phyloP scores from a whole-genome alignment of 2,113 vertebrate genomes.

The Cephalopterus ornatus region DNA sequence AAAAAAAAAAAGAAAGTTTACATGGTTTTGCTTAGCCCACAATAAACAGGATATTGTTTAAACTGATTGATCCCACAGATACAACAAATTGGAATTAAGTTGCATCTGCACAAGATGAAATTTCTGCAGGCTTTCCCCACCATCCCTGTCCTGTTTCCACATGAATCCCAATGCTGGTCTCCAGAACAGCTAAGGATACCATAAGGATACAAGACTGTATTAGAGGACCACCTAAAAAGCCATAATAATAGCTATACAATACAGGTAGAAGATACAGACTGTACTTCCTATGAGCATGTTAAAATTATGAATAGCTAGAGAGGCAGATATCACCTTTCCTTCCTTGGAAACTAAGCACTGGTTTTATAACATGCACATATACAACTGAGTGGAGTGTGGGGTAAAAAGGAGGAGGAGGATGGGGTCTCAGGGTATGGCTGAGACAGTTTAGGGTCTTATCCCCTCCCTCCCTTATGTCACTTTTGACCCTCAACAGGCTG shows the following conservation, averaged over 20 bases:
- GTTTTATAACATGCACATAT: not conserved
- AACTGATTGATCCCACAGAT: not conserved
- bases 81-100: not conserved
- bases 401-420: not conserved
- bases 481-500: not conserved
- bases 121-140: not conserved
- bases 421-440: not conserved
- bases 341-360: not conserved
- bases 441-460: too few relatives aligned
- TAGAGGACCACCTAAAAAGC: not conserved
- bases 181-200: not conserved
- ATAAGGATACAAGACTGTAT: not conserved
- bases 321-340: not conserved
- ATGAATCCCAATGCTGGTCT: not conserved
- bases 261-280: not conserved
- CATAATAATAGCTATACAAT: not conserved
- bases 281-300: not conserved
- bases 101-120: not conserved
- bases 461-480: too few relatives aligned
- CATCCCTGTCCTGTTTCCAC: rapidly evolving
- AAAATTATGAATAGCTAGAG: not conserved
- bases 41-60: not conserved
- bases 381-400: not conserved
- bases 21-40: not conserved
- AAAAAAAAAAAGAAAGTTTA: not conserved